These are phyloP conservation scores for Heliconius eleuchia DNA, from an alignment of 1,140 invertebrate species.

Conservation along the genomic window DNA sequence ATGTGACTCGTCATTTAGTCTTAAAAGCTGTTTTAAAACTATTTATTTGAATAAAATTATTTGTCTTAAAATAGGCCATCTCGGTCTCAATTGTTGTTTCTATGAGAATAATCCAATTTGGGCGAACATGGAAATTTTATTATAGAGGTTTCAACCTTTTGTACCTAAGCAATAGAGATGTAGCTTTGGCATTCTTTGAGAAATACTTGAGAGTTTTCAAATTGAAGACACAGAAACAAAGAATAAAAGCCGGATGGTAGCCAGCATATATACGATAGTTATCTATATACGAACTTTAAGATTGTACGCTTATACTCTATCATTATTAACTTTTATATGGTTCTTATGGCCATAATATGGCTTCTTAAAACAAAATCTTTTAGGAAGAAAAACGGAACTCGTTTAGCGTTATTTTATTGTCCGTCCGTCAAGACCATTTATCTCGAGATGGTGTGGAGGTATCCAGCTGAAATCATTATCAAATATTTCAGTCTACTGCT, in stretches of 20 bases:
- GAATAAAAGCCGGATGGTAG: neutral
- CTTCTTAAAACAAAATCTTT: too few species aligned
- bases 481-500: too few species aligned
- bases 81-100: neutral
- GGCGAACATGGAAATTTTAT: neutral
- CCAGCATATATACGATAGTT: neutral
- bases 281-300: neutral
- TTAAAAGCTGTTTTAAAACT: neutral
- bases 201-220: conserved; percentile 2
- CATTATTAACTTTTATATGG: too few species aligned
- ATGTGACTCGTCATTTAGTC: too few species aligned
- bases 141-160: neutral
- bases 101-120: neutral
- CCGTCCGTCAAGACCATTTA: too few species aligned
- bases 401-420: too few species aligned
- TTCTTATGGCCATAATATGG: too few species aligned
- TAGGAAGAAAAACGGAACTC: too few species aligned
- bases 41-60: neutral
- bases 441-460: too few species aligned
- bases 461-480: too few species aligned
- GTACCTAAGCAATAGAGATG: neutral
- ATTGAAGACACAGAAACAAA: conserved; percentile 7
- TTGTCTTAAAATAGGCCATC: neutral
- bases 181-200: conserved; percentile 1
- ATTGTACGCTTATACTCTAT: too few species aligned